Percentiles rank a stretch among this genome's conserved stretches.
These are phyloP conservation scores for Bufo bufo DNA, from an alignment of 2,113 vertebrate genomes.

Conservation along the genomic window DNA sequence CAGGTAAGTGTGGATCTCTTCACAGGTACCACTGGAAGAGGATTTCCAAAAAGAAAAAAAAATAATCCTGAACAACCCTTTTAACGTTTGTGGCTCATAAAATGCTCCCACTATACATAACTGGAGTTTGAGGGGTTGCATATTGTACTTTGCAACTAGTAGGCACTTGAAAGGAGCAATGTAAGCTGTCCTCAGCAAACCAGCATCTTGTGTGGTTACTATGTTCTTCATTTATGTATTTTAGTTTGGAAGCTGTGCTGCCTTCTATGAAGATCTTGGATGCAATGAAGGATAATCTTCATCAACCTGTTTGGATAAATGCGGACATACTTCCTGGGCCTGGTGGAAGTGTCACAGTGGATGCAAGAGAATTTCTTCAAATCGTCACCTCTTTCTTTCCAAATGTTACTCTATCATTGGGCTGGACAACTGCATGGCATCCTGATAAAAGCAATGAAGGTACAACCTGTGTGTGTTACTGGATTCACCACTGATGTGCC, in stretches of 20 bases:
- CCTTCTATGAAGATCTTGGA: slow-evolving; percentile 79
- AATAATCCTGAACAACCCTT: too few species aligned
- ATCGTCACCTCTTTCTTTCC: slow-evolving; percentile 71
- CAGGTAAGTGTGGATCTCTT: too few species aligned
- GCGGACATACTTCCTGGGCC: slow-evolving; percentile 87
- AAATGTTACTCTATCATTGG: slow-evolving; percentile 81
- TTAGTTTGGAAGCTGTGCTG: slow-evolving; percentile 78
- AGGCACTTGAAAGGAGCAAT: too few species aligned
- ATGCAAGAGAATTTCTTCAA: slow-evolving; percentile 74
- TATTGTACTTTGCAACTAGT: too few species aligned
- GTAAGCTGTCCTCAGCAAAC: too few species aligned
- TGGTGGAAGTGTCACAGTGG: slow-evolving; percentile 70
- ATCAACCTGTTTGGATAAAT: slow-evolving; percentile 84
- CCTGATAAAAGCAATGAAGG: slow-evolving; percentile 75
- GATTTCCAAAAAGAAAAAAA: too few species aligned
- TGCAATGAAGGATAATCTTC: slow-evolving; percentile 60
- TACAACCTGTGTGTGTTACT: slow-evolving; percentile 57
- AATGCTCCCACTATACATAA: too few species aligned
- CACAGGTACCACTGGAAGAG: too few species aligned
- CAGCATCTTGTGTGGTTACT: neutral
- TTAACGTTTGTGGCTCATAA: too few species aligned
- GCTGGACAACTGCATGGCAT: slow-evolving; percentile 87
- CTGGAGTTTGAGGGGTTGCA: too few species aligned
- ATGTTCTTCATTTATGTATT: neutral
- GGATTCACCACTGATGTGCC: neutral